Evolutionary conservation across 2,797 vertebrate species (phyloP), one percentile per base, ranked within the genome.

Genomic region (Pterois miles): DNA sequence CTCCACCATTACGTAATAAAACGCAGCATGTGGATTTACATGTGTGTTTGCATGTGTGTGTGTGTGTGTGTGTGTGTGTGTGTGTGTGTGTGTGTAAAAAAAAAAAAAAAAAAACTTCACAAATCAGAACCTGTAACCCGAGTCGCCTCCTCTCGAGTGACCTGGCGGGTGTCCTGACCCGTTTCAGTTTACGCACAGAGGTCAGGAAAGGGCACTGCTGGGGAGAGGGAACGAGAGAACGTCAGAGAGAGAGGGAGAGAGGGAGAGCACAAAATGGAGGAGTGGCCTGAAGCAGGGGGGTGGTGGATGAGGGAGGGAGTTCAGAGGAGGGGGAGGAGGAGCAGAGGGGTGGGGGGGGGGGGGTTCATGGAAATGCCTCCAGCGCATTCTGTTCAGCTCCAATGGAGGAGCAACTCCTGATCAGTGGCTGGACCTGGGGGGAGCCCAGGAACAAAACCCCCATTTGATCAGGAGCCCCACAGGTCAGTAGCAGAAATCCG

Each of bases 201-300:
- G 91, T 95, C 92, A 95, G 88, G 69, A 94, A 93, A 94, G 93
- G 94, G 88, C 91, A 94, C 36, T 77, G 90, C 74, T 77, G 78
- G 81, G 90, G 88, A 92, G 80, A 86, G 79, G 77, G 82, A 86
- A 76, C 18, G 54, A 57, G 58, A 71, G 74, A 89, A 79, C 31
- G 78, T 78, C 76, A 86, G 82, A 65, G 53, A 82, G 68, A 68
- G 77, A 74, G 40, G 52, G 79, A 7, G 82, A 74, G 65, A 46
- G 75, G 10, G 80, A 74, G 74, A 82, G 77, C 72, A 88, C 75
- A 92, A 90, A 93, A 94, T 93, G 93, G 85, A 92, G 91, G 90
- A 90, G 89, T 86, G 89, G 85, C 88, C 80, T 79, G 75, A 29
- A 72, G 76, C 43, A 74, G 89, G 78, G 81, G 90, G 77, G 53